Conservation (phyloP, 1,140 invertebrate genomes). For the Drosophila ambigua region DNA sequence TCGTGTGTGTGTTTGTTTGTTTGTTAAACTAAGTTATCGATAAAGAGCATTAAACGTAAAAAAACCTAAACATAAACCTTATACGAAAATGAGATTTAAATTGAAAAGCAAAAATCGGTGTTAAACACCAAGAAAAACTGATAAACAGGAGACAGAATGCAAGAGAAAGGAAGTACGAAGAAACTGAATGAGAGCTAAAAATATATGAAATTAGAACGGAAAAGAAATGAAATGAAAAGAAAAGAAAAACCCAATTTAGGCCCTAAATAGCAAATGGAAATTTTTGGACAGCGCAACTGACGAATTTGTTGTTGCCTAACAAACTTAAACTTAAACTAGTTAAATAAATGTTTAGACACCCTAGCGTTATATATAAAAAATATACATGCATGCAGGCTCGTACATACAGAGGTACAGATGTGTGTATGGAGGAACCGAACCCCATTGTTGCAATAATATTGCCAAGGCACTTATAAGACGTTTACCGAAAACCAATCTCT, state of each 20-base stretch:
- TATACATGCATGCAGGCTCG: constrained; percentile 3
- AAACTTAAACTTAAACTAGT: constrained; percentile 52
- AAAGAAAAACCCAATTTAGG: constrained; percentile 27
- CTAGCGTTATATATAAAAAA: constrained; percentile 55
- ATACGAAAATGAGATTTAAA: constrained; percentile 65
- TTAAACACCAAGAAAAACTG: constrained; percentile 64
- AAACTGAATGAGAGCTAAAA: constrained; percentile 9
- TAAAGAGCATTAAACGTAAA: constrained; percentile 11
- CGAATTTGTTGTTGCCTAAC: constrained; percentile 76
- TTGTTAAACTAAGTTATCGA: constrained; percentile 56
- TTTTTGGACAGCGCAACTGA: constrained; percentile 50
- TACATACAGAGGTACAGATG: not conserved
- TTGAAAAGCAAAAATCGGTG: constrained; percentile 76
- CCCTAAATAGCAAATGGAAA: constrained; percentile 19
- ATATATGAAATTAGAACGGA: constrained; percentile 6
- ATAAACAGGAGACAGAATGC: constrained; percentile 1
- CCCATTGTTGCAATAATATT: constrained; percentile 63
- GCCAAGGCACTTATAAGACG: constrained; percentile 40
- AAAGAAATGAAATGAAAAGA: constrained; percentile 14
- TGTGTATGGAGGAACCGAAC: constrained; percentile 24
- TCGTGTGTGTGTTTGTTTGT: constrained; percentile 50
- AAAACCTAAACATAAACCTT: constrained; percentile 29
- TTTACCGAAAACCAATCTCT: constrained; percentile 44
- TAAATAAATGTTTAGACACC: constrained; percentile 77
- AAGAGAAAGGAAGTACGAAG: constrained; percentile 19